Conservation (phyloP, 1,140 invertebrate genomes). For the Conopomorpha cramerella region DNA sequence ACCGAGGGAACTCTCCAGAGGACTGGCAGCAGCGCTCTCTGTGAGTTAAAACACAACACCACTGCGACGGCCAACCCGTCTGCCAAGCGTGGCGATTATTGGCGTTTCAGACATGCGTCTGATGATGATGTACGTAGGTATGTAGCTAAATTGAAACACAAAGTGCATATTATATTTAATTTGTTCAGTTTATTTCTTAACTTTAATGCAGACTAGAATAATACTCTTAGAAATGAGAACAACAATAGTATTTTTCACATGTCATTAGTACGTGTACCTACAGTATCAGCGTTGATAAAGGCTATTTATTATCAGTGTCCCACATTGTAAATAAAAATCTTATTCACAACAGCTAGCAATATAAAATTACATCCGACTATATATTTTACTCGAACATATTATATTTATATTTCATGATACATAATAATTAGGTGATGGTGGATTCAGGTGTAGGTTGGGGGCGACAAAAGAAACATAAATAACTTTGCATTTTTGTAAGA, state of each 20-base stretch:
- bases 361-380: conserved; percentile 53
- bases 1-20: too few species aligned
- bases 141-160: neutral
- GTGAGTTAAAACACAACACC: too few species aligned
- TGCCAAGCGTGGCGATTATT: too few species aligned
- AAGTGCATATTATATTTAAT: conserved; percentile 17
- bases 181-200: conserved; percentile 59
- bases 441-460: too few species aligned
- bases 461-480: too few species aligned
- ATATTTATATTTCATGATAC: too few species aligned
- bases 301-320: conserved; percentile 55
- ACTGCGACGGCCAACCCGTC: too few species aligned
- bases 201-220: conserved; percentile 63
- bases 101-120: neutral
- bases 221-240: conserved; percentile 63
- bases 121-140: neutral
- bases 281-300: conserved; percentile 49
- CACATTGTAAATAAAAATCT: conserved; percentile 52
- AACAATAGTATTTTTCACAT: conserved; percentile 60
- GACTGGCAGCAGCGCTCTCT: too few species aligned
- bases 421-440: too few species aligned
- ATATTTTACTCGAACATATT: neutral
- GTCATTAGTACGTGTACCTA: conserved; percentile 55
- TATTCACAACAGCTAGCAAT: conserved; percentile 60
- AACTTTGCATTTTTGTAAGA: too few species aligned